Conservation (phyloP, 2,797 vertebrate genomes). For the Valencia hispanica region DNA sequence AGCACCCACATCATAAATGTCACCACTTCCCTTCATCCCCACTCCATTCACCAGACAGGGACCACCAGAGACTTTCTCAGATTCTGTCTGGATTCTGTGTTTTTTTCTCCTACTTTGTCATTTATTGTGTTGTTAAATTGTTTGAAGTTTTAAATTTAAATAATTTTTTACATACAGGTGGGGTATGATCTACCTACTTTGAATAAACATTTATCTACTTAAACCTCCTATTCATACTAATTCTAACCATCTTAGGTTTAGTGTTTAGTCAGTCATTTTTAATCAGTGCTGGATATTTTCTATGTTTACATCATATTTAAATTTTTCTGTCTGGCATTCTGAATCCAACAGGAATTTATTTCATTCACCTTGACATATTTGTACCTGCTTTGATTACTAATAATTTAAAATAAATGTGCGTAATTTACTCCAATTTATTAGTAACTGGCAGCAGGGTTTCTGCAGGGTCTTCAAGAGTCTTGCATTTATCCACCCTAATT, state of each 20-base stretch:
- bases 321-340: too few relatives aligned
- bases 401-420: too few relatives aligned
- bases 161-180: neutral
- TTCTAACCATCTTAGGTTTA: neutral
- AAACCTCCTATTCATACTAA: neutral
- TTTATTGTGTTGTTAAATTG: neutral
- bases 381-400: too few relatives aligned
- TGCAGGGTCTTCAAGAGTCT: too few relatives aligned
- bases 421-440: too few relatives aligned
- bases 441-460: too few relatives aligned
- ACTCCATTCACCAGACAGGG: conserved; percentile 47
- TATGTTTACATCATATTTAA: too few relatives aligned
- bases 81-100: conserved; percentile 29
- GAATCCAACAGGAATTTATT: too few relatives aligned
- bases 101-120: conserved; percentile 26
- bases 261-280: neutral
- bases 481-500: too few relatives aligned
- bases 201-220: neutral
- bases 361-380: too few relatives aligned
- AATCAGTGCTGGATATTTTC: too few relatives aligned
- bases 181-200: neutral
- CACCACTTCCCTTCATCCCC: conserved; percentile 64
- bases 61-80: conserved; percentile 31
- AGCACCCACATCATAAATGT: conserved; percentile 80
- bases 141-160: conserved; percentile 10